These are phyloP conservation scores for Galagoides demidoff DNA, from an alignment of 2,797 vertebrate genomes.

Conservation along the genomic window DNA sequence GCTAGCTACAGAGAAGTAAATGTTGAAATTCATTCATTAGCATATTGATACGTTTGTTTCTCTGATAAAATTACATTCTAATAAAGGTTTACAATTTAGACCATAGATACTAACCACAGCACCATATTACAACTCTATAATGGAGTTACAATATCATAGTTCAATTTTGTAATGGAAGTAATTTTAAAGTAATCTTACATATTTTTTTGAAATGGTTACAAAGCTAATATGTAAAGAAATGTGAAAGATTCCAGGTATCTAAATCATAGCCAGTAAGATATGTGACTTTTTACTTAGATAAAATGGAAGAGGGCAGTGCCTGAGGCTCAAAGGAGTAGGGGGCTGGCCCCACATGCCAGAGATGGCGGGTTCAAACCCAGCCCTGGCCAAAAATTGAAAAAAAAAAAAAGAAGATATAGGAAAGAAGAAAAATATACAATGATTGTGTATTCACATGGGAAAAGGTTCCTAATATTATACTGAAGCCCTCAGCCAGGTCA, in stretches of 20 bases:
- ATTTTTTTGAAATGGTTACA: conserved; percentile 48
- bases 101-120: conserved; percentile 36
- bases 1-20: conserved; percentile 27
- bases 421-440: neutral
- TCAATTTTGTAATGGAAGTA: conserved; percentile 55
- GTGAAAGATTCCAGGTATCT: neutral
- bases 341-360: no score
- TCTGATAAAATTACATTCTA: conserved; percentile 65
- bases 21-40: conserved; percentile 51
- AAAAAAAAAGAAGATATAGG: neutral
- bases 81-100: conserved; percentile 33
- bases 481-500: neutral
- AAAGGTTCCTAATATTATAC: neutral
- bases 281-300: neutral
- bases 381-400: no score
- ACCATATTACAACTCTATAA: conserved; percentile 60
- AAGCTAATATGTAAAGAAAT: conserved; percentile 66
- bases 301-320: neutral
- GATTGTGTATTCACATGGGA: neutral
- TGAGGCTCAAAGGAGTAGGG: no score
- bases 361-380: no score
- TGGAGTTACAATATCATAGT: conserved; percentile 41
- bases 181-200: conserved; percentile 68
- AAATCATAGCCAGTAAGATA: neutral
- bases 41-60: conserved; percentile 43